Conservation (phyloP, 2,113 vertebrate genomes). For the Ploceus nigricollis region DNA sequence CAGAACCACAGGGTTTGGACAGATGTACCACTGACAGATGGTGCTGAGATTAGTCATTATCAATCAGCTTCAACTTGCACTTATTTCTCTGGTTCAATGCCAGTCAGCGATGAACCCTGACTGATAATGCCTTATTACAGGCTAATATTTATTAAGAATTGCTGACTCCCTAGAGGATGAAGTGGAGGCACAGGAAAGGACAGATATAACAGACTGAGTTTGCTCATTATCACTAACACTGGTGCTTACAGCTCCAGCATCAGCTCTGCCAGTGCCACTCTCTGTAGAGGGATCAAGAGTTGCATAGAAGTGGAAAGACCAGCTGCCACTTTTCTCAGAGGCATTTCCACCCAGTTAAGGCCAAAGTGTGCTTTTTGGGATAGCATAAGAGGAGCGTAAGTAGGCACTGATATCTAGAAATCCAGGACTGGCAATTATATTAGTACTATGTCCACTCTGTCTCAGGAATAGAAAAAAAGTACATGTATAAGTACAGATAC, state of each 20-base stretch:
- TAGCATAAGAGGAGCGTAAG: background rate
- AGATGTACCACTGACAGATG: constrained; percentile 48
- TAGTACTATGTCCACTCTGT: background rate
- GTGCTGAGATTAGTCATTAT: constrained; percentile 52
- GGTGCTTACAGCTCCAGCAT: background rate
- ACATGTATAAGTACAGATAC: background rate
- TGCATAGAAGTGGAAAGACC: background rate
- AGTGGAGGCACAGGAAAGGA: background rate
- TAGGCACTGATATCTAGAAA: background rate
- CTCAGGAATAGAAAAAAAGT: background rate
- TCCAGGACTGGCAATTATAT: background rate
- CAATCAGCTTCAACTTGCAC: constrained; percentile 28
- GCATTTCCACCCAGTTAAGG: background rate
- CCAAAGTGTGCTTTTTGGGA: background rate
- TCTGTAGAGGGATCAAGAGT: background rate
- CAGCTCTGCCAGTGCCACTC: background rate
- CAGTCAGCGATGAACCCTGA: background rate
- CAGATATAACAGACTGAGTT: background rate
- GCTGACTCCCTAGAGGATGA: background rate
- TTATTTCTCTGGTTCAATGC: constrained; percentile 10
- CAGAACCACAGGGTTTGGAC: constrained; percentile 45
- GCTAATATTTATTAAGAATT: constrained; percentile 11
- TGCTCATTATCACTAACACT: background rate
- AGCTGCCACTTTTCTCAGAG: background rate
- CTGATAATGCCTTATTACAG: background rate